Evolutionary conservation across 2,888 invertebrate genomes (phyloP).

Genomic region (Mythimna ferrago): DNA sequence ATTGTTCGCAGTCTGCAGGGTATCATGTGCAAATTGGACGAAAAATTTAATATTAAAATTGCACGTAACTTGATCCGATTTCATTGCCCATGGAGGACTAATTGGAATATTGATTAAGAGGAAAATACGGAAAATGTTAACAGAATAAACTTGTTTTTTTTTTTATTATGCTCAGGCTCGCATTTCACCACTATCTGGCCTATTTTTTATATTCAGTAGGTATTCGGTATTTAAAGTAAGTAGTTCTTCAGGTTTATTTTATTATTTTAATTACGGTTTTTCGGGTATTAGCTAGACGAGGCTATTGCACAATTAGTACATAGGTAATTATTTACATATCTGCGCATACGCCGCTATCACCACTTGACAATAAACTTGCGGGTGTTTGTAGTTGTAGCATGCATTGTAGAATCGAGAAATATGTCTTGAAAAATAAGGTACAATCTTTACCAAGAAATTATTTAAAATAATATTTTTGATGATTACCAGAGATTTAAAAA

Average conservation of each 20-base stretch:
- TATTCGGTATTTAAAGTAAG: too few species aligned
- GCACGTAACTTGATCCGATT: constrained; percentile 39
- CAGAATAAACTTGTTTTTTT: neutral
- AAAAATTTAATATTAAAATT: constrained; percentile 37
- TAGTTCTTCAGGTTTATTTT: neutral
- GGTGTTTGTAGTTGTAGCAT: neutral
- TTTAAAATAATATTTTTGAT: neutral
- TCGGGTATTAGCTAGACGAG: neutral
- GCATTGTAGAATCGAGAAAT: neutral
- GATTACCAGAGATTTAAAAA: neutral
- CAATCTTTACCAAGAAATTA: neutral
- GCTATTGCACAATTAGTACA: neutral
- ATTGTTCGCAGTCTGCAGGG: constrained; percentile 75
- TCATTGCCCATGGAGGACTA: constrained; percentile 24
- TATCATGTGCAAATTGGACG: constrained; percentile 57
- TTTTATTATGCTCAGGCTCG: too few species aligned
- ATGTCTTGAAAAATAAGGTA: neutral
- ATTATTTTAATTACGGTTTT: neutral
- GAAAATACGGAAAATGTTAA: neutral
- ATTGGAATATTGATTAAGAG: constrained; percentile 16
- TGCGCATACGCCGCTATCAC: neutral
- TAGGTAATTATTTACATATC: neutral
- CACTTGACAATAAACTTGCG: too few species aligned
- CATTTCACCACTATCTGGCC: too few species aligned
- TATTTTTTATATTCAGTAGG: neutral